These are phyloP conservation scores for Xylocampa areola DNA, from an alignment of 2,888 invertebrate genomes.

Conservation along the genomic window DNA sequence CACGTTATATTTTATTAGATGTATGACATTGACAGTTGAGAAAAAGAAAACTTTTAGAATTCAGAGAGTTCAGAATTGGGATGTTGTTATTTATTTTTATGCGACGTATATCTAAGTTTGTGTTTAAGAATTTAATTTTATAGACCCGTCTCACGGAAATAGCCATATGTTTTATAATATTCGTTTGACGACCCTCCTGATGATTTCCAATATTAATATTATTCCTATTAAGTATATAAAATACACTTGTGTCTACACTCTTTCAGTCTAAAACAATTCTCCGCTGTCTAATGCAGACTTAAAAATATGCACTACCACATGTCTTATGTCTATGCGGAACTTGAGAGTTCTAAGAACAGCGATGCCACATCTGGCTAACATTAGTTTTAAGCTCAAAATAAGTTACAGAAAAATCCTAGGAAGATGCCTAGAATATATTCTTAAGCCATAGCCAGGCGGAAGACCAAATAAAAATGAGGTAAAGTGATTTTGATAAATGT, in stretches of 20 bases:
- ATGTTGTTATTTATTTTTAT: slow-evolving; percentile 21
- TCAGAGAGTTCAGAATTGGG: slow-evolving; percentile 35
- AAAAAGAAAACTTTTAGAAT: slow-evolving; percentile 14
- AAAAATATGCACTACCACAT: slow-evolving; percentile 7
- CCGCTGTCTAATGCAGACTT: background rate
- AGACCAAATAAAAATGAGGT: no score
- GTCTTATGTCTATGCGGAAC: slow-evolving; percentile 28
- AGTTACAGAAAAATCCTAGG: slow-evolving; percentile 11
- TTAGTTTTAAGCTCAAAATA: slow-evolving; percentile 34
- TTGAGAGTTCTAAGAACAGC: slow-evolving; percentile 33
- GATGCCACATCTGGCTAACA: slow-evolving; percentile 41
- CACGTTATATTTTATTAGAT: slow-evolving; percentile 47
- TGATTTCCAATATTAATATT: no score
- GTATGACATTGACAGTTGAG: slow-evolving; percentile 51
- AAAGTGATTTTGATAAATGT: no score
- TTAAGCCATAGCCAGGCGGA: no score
- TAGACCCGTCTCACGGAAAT: no score
- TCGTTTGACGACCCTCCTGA: no score
- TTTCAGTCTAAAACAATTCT: no score
- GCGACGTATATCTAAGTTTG: background rate
- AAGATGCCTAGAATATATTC: slow-evolving; percentile 12
- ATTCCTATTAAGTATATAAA: no score
- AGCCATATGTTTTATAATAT: no score
- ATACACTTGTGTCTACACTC: no score
- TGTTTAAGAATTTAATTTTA: background rate